Evolutionary conservation across 1,140 invertebrate genomes (phyloP), one percentile per base, ranked within the genome.

Genomic region (Homarus americanus): DNA sequence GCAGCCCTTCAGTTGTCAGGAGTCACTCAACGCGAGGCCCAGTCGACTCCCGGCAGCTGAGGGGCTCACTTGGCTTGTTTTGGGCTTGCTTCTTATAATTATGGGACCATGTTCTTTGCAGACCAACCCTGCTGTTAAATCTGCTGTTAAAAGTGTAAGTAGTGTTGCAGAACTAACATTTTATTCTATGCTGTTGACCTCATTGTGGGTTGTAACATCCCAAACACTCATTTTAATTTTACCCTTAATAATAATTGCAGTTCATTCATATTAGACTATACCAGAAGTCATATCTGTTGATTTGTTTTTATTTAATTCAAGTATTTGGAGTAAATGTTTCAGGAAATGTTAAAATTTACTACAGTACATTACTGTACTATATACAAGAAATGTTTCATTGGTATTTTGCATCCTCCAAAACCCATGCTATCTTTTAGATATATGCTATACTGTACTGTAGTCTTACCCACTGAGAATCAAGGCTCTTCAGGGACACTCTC

Each of bases 91-190:
- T 66, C 53, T 32, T 83, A 40, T 83, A 83, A 83, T 83, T 40
- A 66, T 83, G 63, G 82, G 58, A 66, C 28, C 93, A 91, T 94
- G 93, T 92, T 92, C 91, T 82, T 96, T 96, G 86, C 94, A 97
- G 96, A 96, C 97, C 49, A 97, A 97, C 95, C 97, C 97, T 92
- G 97, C 97, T 93, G 95, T 97, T 93, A 97, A 97, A 95, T 96
- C 96, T 93, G 97, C 97, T 92, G 96, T 97, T 76, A 97, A 97
- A 95, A 96, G 96, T 94, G 97, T 97, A 95, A 96, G 85, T 83
- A 89, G 69, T 69, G 28, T 69, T 69, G 63, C 63, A 69, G 24
- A 32, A 69, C 63, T 69, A 69, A 69, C 63, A 69, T 32, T 69
- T 69, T 69, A 69, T 69, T 69, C 28, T 24, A 9, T 32, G 63